Percentiles rank a stretch among this genome's conserved stretches.
Conservation (phyloP, 2,113 vertebrate genomes). For the Psephotus haematonotus region DNA sequence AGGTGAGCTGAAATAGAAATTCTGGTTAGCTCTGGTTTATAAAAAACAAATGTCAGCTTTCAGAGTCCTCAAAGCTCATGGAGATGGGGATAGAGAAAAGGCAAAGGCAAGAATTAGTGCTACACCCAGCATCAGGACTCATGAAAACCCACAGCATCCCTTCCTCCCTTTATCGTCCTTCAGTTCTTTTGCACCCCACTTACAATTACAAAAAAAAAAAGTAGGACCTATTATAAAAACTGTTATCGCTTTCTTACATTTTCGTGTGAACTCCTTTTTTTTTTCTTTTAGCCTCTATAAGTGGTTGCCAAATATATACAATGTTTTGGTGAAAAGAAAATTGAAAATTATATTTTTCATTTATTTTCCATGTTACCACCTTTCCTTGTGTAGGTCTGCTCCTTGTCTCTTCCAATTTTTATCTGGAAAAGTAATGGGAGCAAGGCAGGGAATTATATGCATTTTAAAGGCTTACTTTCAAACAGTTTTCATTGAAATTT, state of each 20-base stretch:
- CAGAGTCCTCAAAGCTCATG: background rate
- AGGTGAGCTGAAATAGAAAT: background rate
- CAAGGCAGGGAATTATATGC: background rate
- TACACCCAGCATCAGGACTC: background rate
- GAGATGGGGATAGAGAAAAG: background rate
- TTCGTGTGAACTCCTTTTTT: background rate
- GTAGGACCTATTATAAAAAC: background rate
- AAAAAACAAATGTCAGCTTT: background rate
- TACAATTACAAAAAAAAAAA: background rate
- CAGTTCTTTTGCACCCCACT: background rate
- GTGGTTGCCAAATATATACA: background rate
- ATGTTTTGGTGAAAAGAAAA: background rate
- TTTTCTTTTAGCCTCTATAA: background rate
- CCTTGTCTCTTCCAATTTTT: background rate
- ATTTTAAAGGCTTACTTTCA: background rate
- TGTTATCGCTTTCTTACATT: background rate
- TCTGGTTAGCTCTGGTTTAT: background rate
- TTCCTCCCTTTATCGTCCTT: background rate
- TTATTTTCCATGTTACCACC: background rate
- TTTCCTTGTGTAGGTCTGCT: background rate
- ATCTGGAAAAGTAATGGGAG: background rate
- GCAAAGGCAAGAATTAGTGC: background rate
- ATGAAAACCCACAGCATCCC: background rate
- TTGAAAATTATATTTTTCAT: background rate
- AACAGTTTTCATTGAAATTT: background rate